These are phyloP conservation scores for Orchesella flavescens DNA, from an alignment of 2,888 invertebrate species.

Conservation along the genomic window DNA sequence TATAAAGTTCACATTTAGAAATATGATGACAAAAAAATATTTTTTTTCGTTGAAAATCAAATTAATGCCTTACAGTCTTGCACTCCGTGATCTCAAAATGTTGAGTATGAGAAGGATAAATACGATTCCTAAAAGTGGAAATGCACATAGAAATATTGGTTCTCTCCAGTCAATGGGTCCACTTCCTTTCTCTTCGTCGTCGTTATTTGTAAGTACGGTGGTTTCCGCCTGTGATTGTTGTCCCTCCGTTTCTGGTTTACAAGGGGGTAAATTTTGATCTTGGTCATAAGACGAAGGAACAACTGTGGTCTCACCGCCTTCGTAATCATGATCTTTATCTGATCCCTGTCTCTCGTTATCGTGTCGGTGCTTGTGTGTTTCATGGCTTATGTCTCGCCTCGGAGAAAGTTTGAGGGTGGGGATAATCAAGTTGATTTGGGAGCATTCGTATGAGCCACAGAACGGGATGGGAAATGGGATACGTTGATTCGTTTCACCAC, in stretches of 20 bases:
- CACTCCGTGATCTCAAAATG: constrained; percentile 33
- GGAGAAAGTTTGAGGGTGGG: constrained; percentile 49
- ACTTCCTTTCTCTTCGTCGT: not conserved
- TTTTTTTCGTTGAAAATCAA: not conserved
- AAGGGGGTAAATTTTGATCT: not conserved
- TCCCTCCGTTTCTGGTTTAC: not conserved
- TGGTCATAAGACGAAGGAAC: too few species aligned
- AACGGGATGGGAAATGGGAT: constrained; percentile 34
- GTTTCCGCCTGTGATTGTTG: not conserved
- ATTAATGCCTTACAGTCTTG: constrained; percentile 16
- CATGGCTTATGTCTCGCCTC: not conserved
- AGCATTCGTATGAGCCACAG: constrained; percentile 62
- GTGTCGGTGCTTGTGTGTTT: not conserved
- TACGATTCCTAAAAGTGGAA: constrained; percentile 43
- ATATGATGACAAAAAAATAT: constrained; percentile 3
- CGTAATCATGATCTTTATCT: not conserved
- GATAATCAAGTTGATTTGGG: constrained; percentile 35
- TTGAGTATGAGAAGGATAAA: constrained; percentile 45
- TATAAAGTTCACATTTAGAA: not conserved
- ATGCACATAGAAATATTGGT: constrained; percentile 10
- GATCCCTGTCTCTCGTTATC: too few species aligned
- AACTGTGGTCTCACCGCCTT: not conserved
- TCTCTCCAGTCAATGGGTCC: constrained; percentile 41
- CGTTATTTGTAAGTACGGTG: not conserved
- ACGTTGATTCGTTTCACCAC: constrained; percentile 10